Evolutionary conservation across 2,888 invertebrate genomes (phyloP).

Genomic region (Eucera pruinosa): DNA sequence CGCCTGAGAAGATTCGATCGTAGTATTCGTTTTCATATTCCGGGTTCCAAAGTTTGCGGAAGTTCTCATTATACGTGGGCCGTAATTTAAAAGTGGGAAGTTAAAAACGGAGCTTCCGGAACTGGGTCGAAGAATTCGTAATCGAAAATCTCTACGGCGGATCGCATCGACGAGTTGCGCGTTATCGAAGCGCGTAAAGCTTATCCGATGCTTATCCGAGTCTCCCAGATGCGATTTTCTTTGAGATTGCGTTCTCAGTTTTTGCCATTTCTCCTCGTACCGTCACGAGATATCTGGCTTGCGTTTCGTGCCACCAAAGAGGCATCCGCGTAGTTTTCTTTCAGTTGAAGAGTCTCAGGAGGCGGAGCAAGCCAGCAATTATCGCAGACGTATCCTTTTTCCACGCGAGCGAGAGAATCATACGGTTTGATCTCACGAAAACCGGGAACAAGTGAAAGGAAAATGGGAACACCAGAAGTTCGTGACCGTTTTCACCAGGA

Average conservation of each 20-base stretch:
- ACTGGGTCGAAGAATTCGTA: constrained; percentile 30
- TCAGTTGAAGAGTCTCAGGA: background rate
- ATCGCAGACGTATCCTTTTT: constrained; percentile 30
- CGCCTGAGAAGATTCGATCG: too few relatives aligned
- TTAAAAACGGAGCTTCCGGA: background rate
- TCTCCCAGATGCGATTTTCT: background rate
- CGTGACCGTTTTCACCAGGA: too few relatives aligned
- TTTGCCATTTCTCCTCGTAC: background rate
- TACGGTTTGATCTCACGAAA: constrained; percentile 52
- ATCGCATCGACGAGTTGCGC: background rate
- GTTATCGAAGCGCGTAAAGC: background rate
- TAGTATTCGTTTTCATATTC: background rate
- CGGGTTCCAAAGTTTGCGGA: background rate
- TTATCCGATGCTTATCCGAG: background rate
- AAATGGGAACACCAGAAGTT: too few relatives aligned
- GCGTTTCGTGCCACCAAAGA: background rate
- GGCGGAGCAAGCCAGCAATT: constrained; percentile 20
- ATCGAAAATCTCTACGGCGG: constrained; percentile 7
- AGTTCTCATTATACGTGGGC: background rate
- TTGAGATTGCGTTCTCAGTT: constrained; percentile 8
- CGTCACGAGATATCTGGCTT: background rate
- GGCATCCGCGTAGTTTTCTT: constrained; percentile 1
- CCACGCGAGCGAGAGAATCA: constrained; percentile 42
- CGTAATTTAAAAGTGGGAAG: background rate
- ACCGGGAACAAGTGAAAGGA: background rate